Evolutionary conservation across 2,888 invertebrate species (phyloP).

Genomic region (Nomada hirtipes): DNA sequence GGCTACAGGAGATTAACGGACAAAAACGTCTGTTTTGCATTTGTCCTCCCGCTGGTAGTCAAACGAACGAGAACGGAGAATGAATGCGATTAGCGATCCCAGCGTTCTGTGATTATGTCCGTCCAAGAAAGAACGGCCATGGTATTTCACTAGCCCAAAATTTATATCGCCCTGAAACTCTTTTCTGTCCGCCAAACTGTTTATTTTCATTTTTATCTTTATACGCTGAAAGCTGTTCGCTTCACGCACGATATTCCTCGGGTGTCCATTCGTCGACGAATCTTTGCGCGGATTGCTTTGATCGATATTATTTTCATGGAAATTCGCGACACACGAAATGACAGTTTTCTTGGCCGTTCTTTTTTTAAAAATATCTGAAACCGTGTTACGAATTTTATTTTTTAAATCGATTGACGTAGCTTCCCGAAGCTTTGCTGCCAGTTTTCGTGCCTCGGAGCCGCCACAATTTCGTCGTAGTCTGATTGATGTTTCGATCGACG

Average conservation of each 20-base stretch:
- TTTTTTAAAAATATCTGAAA: too few relatives aligned
- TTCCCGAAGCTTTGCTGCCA: neutral
- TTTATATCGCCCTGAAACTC: neutral
- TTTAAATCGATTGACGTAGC: too few relatives aligned
- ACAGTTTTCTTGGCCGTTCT: too few relatives aligned
- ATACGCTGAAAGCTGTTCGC: too few relatives aligned
- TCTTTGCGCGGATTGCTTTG: too few relatives aligned
- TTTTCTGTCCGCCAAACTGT: neutral
- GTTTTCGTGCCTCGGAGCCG: neutral
- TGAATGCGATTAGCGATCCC: constrained; percentile 40
- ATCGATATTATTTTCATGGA: too few relatives aligned
- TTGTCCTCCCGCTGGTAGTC: constrained; percentile 19
- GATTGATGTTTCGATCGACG: neutral
- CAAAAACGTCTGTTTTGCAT: constrained; percentile 45
- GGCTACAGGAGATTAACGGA: constrained; percentile 49
- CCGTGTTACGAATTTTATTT: neutral
- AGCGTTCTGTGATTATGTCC: constrained; percentile 33
- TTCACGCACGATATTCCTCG: neutral
- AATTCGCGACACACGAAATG: too few relatives aligned
- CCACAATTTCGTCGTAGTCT: neutral
- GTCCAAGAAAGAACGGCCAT: neutral
- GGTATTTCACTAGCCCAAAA: neutral
- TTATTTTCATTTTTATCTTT: neutral
- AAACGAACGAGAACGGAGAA: constrained; percentile 33
- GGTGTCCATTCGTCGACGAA: neutral